Evolutionary conservation across 1,140 invertebrate genomes (phyloP), one percentile per base, ranked within the genome.

Genomic region (Ceratosolen fusciceps): DNA sequence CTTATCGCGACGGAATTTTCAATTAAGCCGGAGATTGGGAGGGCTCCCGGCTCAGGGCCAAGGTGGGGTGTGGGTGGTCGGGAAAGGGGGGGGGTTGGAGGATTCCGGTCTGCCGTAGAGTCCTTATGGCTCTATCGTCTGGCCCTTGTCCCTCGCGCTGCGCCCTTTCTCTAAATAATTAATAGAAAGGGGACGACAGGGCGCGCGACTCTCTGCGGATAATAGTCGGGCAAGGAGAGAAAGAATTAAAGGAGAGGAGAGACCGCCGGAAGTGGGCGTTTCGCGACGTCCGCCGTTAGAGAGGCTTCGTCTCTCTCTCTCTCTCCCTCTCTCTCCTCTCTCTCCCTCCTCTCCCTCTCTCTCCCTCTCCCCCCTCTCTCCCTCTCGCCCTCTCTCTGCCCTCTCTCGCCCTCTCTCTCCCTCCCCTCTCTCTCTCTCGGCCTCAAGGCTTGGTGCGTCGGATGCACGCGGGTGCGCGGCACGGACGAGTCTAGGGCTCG

Each of bases 221-320:
- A 24, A 47, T 4, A 47, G n/a, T n/a, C 10, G 19, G 24, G 31
- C 39, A 12, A n/a, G 54, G 52, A 47, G 26, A 62, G 26, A 75
- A 2, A 34, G 60, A 65, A 65, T 56, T 4, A 65, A 62, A 67
- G 34, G 47, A 34, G 52, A 74, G 73, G 80, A 60, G 70, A 75
- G 72, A 79, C 83, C 81, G 82, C 82, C 78, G 82, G 77, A 77
- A 82, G 67, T 82, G 80, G 60, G 83, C 81, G 85, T 84, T 85
- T 80, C 87, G 87, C 86, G 84, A 88, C 85, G 87, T 88, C 87
- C 87, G 86, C 83, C 82, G 82, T 84, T 85, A 83, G 76, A 74
- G 31, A 9, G 26, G 39, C 39, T 43, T 12, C 49, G 19, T 26
- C 14, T 8, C 2, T 65, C 60, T 65, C 60, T 1, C 58, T 62